These are phyloP conservation scores for Drosophila ambigua DNA, from an alignment of 1,140 invertebrate genomes.

Conservation along the genomic window DNA sequence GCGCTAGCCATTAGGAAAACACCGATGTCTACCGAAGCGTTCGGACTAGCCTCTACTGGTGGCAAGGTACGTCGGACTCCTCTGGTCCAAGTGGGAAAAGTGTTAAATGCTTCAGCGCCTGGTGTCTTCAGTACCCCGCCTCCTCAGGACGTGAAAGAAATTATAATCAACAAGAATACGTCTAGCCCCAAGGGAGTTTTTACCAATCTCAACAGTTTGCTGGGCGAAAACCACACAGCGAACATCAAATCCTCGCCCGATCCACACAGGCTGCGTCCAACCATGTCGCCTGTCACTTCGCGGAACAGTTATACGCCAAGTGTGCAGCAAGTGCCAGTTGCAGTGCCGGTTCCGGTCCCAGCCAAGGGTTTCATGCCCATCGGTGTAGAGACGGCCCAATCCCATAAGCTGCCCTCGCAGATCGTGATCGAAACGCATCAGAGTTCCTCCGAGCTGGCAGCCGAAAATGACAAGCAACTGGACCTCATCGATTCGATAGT, in stretches of 20 bases:
- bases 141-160: slow-evolving; percentile 73
- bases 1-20: slow-evolving; percentile 29
- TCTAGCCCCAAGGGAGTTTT: slow-evolving; percentile 77
- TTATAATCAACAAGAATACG: slow-evolving; percentile 75
- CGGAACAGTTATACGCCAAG: slow-evolving; percentile 20
- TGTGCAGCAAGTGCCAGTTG: neutral
- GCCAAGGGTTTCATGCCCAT: slow-evolving; percentile 75
- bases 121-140: slow-evolving; percentile 34
- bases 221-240: slow-evolving; percentile 42
- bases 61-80: slow-evolving; percentile 50
- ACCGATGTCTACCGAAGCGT: slow-evolving; percentile 3
- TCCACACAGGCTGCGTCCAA: slow-evolving; percentile 15
- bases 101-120: slow-evolving; percentile 10
- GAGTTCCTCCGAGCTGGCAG: slow-evolving; percentile 74
- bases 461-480: slow-evolving; percentile 79
- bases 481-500: slow-evolving; percentile 82
- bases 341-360: slow-evolving; percentile 13
- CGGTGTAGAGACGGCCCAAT: slow-evolving; percentile 67
- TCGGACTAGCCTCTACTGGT: slow-evolving; percentile 6
- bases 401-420: slow-evolving; percentile 79
- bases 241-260: slow-evolving; percentile 30
- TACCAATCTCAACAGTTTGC: slow-evolving; percentile 71
- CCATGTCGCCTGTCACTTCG: slow-evolving; percentile 47
- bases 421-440: slow-evolving; percentile 81
- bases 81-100: slow-evolving; percentile 42